Base-by-base conservation (phyloP, 2,113 vertebrate species). In the Setophaga petechia region DNA sequence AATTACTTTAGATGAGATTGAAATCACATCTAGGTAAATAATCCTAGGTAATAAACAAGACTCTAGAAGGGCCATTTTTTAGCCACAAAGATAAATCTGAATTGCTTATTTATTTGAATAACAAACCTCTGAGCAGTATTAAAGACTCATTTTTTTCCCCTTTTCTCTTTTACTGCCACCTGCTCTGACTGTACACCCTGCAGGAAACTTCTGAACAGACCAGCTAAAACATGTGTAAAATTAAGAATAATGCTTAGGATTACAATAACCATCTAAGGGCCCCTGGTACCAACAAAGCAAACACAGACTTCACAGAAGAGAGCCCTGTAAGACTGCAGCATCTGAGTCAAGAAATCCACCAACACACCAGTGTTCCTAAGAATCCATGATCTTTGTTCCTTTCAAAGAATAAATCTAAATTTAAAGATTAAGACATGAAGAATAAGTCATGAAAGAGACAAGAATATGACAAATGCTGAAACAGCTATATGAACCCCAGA, bases 1-100 rank as follows among this genome's bases (percentile, higher is more conserved):
- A 97, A 94, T 61, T 2, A 97, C 93, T 95, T 96, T 44, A 90
- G 47, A 96, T 74, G 44, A 78, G 41, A 93, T 43, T 95, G 93
- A 97, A 82, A 96, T 82, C 89, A 90, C 73, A 83, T 79, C 51
- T 92, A 96, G 88, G 90, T 86, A 97, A 73, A 89, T 69, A 95
- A 96, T 93, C 73, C 79, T 76, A 83, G 62, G 85, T 88, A 96
- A 96, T 84, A 97, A 95, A 95, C 47, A 95, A 44, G 51, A 89
- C 11, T 75, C 57, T 43, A 30, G 31, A 59, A 68, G 30, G 27
- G 49, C 73, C 9, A 74, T 79, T 95, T 88, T 77, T 89, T 23
- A 94, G 49, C 46, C 63, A 78, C n/a, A 78, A 35, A 89, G 84
- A 54, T 82, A 87, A 89, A 89, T 57, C 59, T 54, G 46, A 86